phyloP scores from a whole-genome alignment of 2,113 vertebrate species.

The Telmatochromis sp. region DNA sequence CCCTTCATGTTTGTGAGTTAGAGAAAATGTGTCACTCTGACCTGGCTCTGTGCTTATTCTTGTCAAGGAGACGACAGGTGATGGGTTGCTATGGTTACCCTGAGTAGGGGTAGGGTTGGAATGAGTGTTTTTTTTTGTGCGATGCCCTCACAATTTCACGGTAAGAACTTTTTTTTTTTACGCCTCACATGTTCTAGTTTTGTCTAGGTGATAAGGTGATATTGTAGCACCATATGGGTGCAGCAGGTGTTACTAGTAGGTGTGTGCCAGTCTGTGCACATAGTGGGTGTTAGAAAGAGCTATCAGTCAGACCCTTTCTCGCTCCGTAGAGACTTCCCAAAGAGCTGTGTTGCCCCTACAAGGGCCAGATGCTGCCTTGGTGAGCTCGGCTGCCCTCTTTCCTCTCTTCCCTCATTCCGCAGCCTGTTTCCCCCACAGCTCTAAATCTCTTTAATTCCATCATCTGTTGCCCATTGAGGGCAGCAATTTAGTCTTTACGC shows the following conservation, averaged over 20 bases:
- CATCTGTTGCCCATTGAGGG: slow-evolving; percentile 73
- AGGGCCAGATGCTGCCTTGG: slow-evolving; percentile 58
- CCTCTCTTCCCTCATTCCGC: slow-evolving; percentile 35
- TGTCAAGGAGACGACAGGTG: slow-evolving; percentile 59
- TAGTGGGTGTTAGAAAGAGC: slow-evolving; percentile 32
- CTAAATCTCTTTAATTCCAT: slow-evolving; percentile 73
- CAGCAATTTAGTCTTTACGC: slow-evolving; percentile 66
- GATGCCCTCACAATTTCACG: not conserved
- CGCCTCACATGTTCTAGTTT: slow-evolving; percentile 24
- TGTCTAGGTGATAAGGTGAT: slow-evolving; percentile 42
- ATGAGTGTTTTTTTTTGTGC: slow-evolving; percentile 24
- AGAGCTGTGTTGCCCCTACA: slow-evolving; percentile 41
- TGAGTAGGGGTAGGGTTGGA: slow-evolving; percentile 22
- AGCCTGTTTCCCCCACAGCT: slow-evolving; percentile 48
- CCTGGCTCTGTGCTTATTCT: slow-evolving; percentile 60
- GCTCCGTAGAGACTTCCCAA: slow-evolving; percentile 35
- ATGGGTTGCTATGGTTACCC: slow-evolving; percentile 70
- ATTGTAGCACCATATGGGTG: slow-evolving; percentile 39
- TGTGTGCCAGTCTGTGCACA: slow-evolving; percentile 24
- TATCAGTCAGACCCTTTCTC: slow-evolving; percentile 38
- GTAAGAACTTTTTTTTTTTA: slow-evolving; percentile 7
- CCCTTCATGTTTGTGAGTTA: slow-evolving; percentile 20
- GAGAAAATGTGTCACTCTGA: slow-evolving; percentile 62
- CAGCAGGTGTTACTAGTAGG: slow-evolving; percentile 56
- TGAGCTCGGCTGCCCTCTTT: slow-evolving; percentile 52